phyloP scores from a whole-genome alignment of 2,888 invertebrate genomes.

The Trachelus troglodyta region DNA sequence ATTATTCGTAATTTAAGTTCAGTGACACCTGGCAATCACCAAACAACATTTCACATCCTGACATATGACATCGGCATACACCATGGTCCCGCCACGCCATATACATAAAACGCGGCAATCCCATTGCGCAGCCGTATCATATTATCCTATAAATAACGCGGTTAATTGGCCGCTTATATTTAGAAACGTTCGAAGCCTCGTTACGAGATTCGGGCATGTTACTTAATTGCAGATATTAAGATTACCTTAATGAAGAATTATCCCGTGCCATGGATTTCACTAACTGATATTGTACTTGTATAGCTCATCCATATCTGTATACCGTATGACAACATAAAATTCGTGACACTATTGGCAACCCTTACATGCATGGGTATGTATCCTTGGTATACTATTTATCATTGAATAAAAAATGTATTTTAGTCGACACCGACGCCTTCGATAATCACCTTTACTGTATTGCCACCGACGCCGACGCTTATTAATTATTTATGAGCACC shows the following conservation, averaged over 20 bases:
- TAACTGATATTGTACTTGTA: background rate
- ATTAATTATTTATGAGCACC: conserved; percentile 11
- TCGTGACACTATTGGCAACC: too few relatives aligned
- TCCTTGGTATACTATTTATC: too few relatives aligned
- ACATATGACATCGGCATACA: too few relatives aligned
- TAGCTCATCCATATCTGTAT: background rate
- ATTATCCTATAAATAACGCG: conserved; percentile 20
- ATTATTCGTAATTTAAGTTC: too few relatives aligned
- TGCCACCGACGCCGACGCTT: background rate
- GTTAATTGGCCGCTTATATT: conserved; percentile 24
- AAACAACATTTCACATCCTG: too few relatives aligned
- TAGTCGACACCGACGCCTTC: background rate
- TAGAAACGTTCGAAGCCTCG: conserved; percentile 3
- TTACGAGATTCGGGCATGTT: conserved; percentile 11
- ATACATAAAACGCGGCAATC: too few relatives aligned
- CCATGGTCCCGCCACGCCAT: too few relatives aligned
- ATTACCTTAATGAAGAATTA: conserved; percentile 5
- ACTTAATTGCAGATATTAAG: conserved; percentile 19
- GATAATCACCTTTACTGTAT: conserved; percentile 3
- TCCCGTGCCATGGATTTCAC: background rate
- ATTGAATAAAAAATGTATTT: background rate
- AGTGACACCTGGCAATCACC: too few relatives aligned
- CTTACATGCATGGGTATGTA: too few relatives aligned
- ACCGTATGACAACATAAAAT: too few relatives aligned
- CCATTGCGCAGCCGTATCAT: conserved; percentile 3